Conservation (phyloP, 1,140 invertebrate species). For the Bicyclus anynana region DNA sequence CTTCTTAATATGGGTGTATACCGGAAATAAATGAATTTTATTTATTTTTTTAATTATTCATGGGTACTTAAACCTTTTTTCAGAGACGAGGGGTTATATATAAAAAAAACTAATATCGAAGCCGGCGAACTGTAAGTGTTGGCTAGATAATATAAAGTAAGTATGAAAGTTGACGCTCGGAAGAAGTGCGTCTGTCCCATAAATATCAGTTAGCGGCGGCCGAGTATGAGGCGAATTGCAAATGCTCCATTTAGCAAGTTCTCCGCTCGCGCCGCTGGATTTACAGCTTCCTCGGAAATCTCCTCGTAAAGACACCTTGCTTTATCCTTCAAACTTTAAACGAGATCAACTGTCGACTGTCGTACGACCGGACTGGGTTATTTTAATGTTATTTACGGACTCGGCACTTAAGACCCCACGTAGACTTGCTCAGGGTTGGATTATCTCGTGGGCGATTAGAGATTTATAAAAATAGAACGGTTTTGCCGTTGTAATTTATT, state of each 20-base stretch:
- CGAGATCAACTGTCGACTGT: constrained; percentile 36
- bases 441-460: background rate
- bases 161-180: constrained; percentile 21
- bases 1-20: no score
- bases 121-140: no score
- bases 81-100: no score
- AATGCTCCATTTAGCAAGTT: constrained; percentile 58
- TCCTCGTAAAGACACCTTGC: constrained; percentile 40
- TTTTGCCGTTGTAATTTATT: background rate
- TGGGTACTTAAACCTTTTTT: no score
- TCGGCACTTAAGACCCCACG: constrained; percentile 10
- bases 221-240: constrained; percentile 52
- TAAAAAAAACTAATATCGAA: no score
- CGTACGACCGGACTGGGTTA: constrained; percentile 11
- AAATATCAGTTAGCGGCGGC: constrained; percentile 50
- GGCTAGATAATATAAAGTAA: no score
- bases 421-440: constrained; percentile 3
- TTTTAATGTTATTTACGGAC: constrained; percentile 1
- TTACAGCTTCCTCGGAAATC: constrained; percentile 39
- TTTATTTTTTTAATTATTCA: no score
- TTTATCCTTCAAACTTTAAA: constrained; percentile 37
- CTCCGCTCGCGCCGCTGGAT: constrained; percentile 27
- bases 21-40: no score
- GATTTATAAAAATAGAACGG: background rate
- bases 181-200: constrained; percentile 42